Conservation (phyloP, 92 coral and sea anemone genomes). For the Ricordea florida region DNA sequence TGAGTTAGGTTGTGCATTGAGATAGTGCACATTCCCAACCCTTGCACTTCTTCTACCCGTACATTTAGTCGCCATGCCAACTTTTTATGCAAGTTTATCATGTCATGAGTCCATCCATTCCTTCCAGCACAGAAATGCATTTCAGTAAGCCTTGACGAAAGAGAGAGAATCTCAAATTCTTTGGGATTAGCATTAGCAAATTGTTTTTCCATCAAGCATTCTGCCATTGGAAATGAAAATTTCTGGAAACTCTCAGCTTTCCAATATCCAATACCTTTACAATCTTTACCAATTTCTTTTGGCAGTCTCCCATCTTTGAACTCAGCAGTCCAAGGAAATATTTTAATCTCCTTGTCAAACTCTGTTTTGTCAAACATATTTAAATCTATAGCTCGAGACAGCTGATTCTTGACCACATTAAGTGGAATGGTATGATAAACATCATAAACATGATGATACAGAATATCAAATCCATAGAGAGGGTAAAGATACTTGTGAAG, state of each 20-base stretch:
- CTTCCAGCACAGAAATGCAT: conserved; percentile 71
- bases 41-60: conserved; percentile 71
- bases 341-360: conserved; percentile 56
- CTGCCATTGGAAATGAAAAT: conserved; percentile 67
- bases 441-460: conserved; percentile 65
- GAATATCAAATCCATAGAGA: conserved; percentile 69
- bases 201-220: conserved; percentile 45
- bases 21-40: conserved; percentile 72
- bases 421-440: conserved; percentile 62
- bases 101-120: conserved; percentile 64
- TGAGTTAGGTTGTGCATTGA: conserved; percentile 72
- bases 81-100: conserved; percentile 53
- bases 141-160: conserved; percentile 71
- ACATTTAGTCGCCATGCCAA: conserved; percentile 67
- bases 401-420: conserved; percentile 68
- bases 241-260: conserved; percentile 71
- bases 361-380: conserved; percentile 29
- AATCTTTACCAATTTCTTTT: conserved; percentile 31
- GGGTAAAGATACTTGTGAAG: conserved; percentile 67
- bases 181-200: conserved; percentile 11
- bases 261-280: conserved; percentile 73
- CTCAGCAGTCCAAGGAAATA: conserved; percentile 67
- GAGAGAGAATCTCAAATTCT: conserved; percentile 55
- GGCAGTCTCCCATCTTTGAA: conserved; percentile 60
- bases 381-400: conserved; percentile 27